Evolutionary conservation across 2,113 vertebrate species (phyloP).

Genomic region (Laticauda laticaudata): DNA sequence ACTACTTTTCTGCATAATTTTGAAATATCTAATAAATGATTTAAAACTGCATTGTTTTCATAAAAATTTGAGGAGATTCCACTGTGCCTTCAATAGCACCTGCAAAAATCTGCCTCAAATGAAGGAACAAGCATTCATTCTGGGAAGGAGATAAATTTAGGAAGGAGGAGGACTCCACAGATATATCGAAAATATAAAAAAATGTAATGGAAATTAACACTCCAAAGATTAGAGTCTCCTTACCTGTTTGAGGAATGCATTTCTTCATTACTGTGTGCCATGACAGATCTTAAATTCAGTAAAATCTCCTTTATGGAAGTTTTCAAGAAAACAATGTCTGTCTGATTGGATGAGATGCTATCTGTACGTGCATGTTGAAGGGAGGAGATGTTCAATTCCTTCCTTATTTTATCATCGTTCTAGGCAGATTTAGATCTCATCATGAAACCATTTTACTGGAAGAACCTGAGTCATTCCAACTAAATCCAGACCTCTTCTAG

Average conservation of each 20-base stretch:
- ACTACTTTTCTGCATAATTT: neutral
- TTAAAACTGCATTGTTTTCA: neutral
- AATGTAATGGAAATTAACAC: neutral
- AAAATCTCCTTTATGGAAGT: neutral
- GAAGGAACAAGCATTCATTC: neutral
- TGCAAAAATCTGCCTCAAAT: neutral
- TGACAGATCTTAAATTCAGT: neutral
- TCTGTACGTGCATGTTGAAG: neutral
- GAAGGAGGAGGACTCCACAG: neutral
- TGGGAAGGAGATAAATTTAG: neutral
- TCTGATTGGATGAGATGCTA: neutral
- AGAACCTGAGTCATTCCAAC: neutral
- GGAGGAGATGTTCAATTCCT: neutral
- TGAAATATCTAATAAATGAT: neutral
- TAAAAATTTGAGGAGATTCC: neutral
- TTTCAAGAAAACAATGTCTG: neutral
- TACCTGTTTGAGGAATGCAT: neutral
- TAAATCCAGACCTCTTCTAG: neutral
- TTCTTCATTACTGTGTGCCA: conserved; percentile 23
- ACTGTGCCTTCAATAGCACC: neutral
- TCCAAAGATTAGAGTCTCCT: conserved; percentile 26
- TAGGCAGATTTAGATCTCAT: neutral
- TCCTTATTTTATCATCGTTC: neutral
- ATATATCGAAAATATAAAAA: neutral
- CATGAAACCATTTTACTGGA: neutral